These are phyloP conservation scores for Rousettus leschenaultii DNA, from an alignment of 2,113 vertebrate genomes.

Conservation along the genomic window DNA sequence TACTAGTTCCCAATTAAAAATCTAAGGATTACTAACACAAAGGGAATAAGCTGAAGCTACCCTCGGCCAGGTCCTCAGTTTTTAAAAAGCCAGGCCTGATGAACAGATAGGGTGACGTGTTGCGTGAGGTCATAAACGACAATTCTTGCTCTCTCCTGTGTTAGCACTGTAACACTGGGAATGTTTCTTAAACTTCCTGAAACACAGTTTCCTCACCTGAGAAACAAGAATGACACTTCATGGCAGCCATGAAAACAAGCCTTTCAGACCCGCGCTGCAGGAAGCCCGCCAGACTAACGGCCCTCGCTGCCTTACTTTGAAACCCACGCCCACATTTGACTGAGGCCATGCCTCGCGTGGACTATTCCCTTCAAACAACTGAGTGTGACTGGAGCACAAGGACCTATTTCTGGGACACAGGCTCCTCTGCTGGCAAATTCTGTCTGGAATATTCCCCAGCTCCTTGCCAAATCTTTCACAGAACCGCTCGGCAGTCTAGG, in stretches of 20 bases:
- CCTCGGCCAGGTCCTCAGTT: not conserved
- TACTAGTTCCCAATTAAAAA: not conserved
- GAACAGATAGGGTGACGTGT: not conserved
- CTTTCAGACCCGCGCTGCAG: not conserved
- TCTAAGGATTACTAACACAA: not conserved
- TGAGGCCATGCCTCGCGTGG: not conserved
- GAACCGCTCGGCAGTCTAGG: not conserved
- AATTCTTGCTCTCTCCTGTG: not conserved
- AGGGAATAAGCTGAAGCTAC: not conserved
- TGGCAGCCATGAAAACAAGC: not conserved
- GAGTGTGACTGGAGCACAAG: too few relatives aligned
- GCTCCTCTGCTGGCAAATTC: not conserved
- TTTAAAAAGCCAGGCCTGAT: not conserved
- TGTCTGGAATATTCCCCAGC: not conserved
- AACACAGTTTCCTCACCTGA: not conserved
- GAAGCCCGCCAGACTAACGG: not conserved
- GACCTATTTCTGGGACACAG: not conserved
- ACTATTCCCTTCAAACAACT: not conserved
- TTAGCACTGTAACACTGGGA: not conserved
- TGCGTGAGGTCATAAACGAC: not conserved
- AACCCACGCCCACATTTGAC: not conserved
- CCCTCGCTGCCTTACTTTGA: not conserved
- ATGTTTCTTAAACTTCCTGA: not conserved
- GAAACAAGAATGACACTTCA: not conserved
- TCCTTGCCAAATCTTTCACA: not conserved